Conservation (phyloP, 2,797 vertebrate genomes). For the Pseudochromis fuscus region DNA sequence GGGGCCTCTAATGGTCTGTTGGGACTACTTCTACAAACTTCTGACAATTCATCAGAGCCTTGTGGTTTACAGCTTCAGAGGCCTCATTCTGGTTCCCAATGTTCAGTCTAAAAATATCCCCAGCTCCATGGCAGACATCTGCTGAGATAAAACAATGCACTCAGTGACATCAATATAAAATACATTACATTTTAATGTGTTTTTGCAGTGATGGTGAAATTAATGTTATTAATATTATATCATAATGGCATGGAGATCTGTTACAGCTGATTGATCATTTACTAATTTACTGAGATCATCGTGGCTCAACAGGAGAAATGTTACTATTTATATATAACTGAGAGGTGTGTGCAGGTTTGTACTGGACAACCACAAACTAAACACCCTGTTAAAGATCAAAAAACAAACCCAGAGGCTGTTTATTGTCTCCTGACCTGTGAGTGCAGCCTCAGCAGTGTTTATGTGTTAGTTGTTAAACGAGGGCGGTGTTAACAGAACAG, state of each 20-base stretch:
- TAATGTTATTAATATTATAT: not conserved
- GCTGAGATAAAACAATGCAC: conserved; percentile 16
- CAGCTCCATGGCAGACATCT: conserved; percentile 14
- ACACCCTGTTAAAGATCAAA: conserved; percentile 3
- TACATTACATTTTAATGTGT: not conserved
- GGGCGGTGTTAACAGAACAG: conserved; percentile 58
- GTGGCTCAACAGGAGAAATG: not conserved
- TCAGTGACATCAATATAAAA: not conserved
- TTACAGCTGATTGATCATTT: not conserved
- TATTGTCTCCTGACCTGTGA: conserved; percentile 38
- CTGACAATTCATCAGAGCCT: conserved; percentile 55
- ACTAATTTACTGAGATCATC: too few species aligned
- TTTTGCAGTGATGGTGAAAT: not conserved
- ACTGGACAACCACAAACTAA: not conserved
- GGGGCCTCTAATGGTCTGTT: conserved; percentile 18
- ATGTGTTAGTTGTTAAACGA: conserved; percentile 45
- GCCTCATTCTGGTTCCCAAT: conserved; percentile 54
- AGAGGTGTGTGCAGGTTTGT: conserved; percentile 16
- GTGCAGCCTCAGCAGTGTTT: conserved; percentile 47
- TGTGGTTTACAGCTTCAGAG: conserved; percentile 45
- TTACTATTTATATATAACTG: not conserved
- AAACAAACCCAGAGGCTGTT: conserved; percentile 26
- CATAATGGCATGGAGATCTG: not conserved
- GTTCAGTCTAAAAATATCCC: conserved; percentile 60
- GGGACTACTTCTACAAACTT: conserved; percentile 51